Evolutionary conservation across 2,797 vertebrate genomes (phyloP).

Genomic region (Lagocephalus sceleratus): DNA sequence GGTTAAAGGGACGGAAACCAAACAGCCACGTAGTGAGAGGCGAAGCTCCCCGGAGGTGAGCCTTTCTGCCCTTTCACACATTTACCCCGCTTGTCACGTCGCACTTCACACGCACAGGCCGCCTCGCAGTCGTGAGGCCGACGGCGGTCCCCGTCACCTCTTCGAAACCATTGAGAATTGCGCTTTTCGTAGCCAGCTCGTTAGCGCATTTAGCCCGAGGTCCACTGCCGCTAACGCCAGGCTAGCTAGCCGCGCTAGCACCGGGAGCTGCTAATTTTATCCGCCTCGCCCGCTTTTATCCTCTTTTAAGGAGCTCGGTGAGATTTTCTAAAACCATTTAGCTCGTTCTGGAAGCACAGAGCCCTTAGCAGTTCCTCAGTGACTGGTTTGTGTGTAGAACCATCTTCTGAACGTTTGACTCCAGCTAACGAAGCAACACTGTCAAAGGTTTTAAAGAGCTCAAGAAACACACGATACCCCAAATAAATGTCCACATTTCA

Average conservation of each 20-base stretch:
- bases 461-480: background rate
- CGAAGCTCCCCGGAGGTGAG: constrained; percentile 67
- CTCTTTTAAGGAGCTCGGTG: background rate
- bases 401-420: background rate
- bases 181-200: constrained; percentile 17
- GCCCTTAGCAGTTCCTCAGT: background rate
- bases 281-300: background rate
- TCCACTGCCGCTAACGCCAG: constrained; percentile 42
- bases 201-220: constrained; percentile 58
- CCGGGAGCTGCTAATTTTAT: constrained; percentile 3
- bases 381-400: background rate
- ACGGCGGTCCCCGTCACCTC: background rate
- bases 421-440: constrained; percentile 4
- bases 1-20: constrained; percentile 58
- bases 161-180: constrained; percentile 13
- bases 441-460: background rate
- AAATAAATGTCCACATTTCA: background rate
- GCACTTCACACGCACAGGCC: background rate
- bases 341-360: background rate
- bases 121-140: background rate
- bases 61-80: constrained; percentile 32
- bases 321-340: background rate
- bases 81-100: constrained; percentile 47
- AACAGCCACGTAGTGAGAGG: constrained; percentile 82
- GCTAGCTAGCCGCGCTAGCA: constrained; percentile 25